Conservation (phyloP, 2,113 vertebrate genomes). For the Salvelinus fontinalis region DNA sequence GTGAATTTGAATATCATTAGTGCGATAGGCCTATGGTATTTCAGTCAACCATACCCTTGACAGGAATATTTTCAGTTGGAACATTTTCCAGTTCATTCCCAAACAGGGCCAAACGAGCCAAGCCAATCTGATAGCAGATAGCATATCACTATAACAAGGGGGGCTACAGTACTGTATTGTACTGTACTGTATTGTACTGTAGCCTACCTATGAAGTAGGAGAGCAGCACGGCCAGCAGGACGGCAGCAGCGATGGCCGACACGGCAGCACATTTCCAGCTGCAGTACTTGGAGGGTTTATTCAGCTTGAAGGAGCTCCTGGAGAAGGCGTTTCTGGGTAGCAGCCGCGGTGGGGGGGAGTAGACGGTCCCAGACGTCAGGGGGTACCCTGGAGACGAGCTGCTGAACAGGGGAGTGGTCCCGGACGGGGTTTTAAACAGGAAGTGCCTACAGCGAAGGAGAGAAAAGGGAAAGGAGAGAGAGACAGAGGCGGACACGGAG, state of each 20-base stretch:
- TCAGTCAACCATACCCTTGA: background rate
- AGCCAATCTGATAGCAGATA: too few relatives aligned
- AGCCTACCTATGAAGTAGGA: constrained; percentile 87
- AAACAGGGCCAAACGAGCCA: too few relatives aligned
- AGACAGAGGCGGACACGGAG: background rate
- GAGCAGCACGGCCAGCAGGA: constrained; percentile 83
- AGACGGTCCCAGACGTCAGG: constrained; percentile 87
- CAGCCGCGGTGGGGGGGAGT: constrained; percentile 87
- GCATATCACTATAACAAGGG: too few relatives aligned
- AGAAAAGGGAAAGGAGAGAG: background rate
- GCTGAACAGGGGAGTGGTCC: constrained; percentile 88
- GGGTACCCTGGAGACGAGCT: constrained; percentile 89
- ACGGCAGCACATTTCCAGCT: constrained; percentile 92
- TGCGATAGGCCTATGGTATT: background rate
- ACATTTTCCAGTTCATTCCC: background rate
- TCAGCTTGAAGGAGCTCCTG: constrained; percentile 89
- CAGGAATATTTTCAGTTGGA: constrained; percentile 7
- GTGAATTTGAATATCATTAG: constrained; percentile 1
- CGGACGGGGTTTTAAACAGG: constrained; percentile 89
- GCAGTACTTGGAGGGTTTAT: constrained; percentile 90
- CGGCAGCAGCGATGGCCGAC: constrained; percentile 82
- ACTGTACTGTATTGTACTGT: too few relatives aligned
- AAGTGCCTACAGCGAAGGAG: constrained; percentile 76
- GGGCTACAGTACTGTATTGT: too few relatives aligned
- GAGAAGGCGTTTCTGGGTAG: constrained; percentile 89